Conservation (phyloP, 1,140 invertebrate genomes). For the Apis florea region DNA sequence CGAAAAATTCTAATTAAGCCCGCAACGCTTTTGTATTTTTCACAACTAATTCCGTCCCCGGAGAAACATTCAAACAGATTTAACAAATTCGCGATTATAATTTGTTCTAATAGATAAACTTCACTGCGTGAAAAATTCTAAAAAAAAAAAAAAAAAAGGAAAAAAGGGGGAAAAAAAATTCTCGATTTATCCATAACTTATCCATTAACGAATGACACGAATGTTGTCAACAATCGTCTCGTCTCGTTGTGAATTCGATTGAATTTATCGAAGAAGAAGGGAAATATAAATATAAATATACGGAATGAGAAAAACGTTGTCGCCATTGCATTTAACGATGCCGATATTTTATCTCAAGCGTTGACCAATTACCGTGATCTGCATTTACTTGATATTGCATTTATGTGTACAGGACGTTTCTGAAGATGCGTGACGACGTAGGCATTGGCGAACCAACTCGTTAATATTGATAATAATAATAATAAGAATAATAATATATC, state of each 20-base stretch:
- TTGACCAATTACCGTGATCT: constrained; percentile 35
- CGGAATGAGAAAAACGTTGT: constrained; percentile 4
- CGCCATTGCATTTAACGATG: constrained; percentile 11
- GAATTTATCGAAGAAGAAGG: constrained; percentile 10
- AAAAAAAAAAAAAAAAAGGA: neutral
- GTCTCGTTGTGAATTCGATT: neutral
- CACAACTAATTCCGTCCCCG: constrained; percentile 45
- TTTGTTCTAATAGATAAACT: constrained; percentile 11
- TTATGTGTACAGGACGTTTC: constrained; percentile 11
- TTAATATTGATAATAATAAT: too few relatives aligned
- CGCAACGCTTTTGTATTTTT: constrained; percentile 30
- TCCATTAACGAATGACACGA: neutral
- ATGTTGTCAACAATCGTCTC: neutral
- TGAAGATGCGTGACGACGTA: neutral
- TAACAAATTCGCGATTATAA: neutral
- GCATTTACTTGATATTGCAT: constrained; percentile 42
- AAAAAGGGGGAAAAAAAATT: neutral
- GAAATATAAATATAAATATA: neutral
- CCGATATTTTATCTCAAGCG: constrained; percentile 28
- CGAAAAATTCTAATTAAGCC: constrained; percentile 27
- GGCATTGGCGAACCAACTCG: fast-evolving
- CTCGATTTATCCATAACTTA: neutral
- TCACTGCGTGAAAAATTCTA: neutral
- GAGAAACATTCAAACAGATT: constrained; percentile 16
- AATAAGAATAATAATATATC: too few relatives aligned